These are phyloP conservation scores for Campaea margaritaria DNA, from an alignment of 2,888 invertebrate genomes.

Conservation along the genomic window DNA sequence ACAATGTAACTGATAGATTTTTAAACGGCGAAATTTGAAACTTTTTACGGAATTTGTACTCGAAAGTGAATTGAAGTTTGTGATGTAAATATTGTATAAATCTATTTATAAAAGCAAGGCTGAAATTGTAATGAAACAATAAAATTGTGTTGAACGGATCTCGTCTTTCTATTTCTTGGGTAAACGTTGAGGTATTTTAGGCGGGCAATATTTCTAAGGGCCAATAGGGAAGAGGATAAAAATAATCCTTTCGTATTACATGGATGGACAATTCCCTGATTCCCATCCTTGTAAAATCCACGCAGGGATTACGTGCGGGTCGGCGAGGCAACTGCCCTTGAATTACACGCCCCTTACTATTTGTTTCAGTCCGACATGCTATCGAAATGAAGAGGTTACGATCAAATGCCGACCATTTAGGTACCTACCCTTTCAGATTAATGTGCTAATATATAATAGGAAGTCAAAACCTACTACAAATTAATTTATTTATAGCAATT, in stretches of 20 bases:
- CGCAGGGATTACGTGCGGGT: slow-evolving; percentile 52
- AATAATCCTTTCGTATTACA: slow-evolving; percentile 42
- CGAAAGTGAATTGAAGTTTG: slow-evolving; percentile 65
- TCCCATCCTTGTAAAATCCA: slow-evolving; percentile 50
- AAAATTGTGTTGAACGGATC: slow-evolving; percentile 80
- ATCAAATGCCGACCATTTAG: no score
- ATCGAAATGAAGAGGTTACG: no score
- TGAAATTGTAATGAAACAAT: slow-evolving; percentile 84
- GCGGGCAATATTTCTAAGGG: slow-evolving; percentile 17
- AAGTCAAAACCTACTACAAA: no score
- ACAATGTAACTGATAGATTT: slow-evolving; percentile 54
- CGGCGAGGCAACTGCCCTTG: slow-evolving; percentile 46
- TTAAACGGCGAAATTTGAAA: slow-evolving; percentile 58
- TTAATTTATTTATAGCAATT: no score
- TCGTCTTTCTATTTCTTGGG: slow-evolving; percentile 32
- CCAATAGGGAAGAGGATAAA: slow-evolving; percentile 32
- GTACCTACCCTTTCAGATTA: no score
- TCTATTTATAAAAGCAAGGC: slow-evolving; percentile 83
- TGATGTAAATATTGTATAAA: slow-evolving; percentile 82
- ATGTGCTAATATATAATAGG: no score
- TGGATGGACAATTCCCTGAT: slow-evolving; percentile 48
- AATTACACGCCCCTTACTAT: slow-evolving; percentile 43
- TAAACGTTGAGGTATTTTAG: slow-evolving; percentile 8
- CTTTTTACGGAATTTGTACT: slow-evolving; percentile 82
- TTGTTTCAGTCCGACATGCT: slow-evolving; percentile 3